Percentiles rank a stretch among this genome's conserved stretches.
Conservation (phyloP, 1,140 invertebrate genomes). For the Agrilus planipennis region DNA sequence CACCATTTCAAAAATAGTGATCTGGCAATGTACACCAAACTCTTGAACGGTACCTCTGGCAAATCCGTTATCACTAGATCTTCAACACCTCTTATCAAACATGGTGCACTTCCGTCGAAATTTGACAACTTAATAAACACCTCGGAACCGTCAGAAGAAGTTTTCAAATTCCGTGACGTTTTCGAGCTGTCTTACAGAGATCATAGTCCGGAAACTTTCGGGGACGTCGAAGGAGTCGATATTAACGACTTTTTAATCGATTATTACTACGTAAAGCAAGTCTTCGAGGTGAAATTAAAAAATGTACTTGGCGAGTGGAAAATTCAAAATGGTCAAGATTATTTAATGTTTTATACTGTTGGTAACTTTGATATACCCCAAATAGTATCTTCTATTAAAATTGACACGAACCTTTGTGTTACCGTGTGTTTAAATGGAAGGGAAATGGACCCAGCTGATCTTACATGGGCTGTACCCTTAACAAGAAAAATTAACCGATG, state of each 20-base stretch:
- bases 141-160: no score
- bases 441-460: slow-evolving; percentile 8
- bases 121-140: background rate
- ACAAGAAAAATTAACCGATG: slow-evolving; percentile 8
- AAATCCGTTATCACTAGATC: background rate
- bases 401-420: slow-evolving; percentile 5
- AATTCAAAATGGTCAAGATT: background rate
- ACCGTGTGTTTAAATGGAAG: slow-evolving; percentile 1
- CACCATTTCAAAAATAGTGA: slow-evolving; percentile 2
- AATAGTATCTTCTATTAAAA: slow-evolving; percentile 1
- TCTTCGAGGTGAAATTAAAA: background rate
- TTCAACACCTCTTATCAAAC: background rate
- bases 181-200: background rate
- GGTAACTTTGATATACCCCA: background rate
- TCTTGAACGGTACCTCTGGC: background rate
- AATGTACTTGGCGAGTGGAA: background rate
- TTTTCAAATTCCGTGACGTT: no score
- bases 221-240: background rate
- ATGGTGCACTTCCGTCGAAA: background rate
- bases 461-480: slow-evolving; percentile 9
- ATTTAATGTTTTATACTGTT: slow-evolving; percentile 1
- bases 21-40: background rate
- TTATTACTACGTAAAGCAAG: background rate
- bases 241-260: background rate
- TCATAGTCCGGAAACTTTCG: background rate